These are phyloP conservation scores for Cotesia typhae DNA, from an alignment of 1,140 invertebrate species.

Conservation along the genomic window DNA sequence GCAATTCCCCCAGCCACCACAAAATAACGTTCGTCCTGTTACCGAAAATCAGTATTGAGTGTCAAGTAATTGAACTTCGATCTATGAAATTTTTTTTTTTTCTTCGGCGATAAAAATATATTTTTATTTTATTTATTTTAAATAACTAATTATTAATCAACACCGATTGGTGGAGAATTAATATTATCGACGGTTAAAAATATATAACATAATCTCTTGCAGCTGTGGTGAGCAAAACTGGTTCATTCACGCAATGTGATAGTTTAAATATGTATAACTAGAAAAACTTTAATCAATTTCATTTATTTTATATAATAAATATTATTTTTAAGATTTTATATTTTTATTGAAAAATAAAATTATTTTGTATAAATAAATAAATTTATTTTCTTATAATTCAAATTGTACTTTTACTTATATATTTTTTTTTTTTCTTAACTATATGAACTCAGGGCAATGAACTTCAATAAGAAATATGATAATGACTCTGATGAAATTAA, in stretches of 20 bases:
- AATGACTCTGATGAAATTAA: no score
- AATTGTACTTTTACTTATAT: neutral
- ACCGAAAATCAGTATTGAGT: slow-evolving; percentile 56
- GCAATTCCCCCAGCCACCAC: slow-evolving; percentile 17
- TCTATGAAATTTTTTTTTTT: neutral
- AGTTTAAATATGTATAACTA: slow-evolving; percentile 11
- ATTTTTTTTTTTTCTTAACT: no score
- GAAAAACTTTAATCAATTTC: no score
- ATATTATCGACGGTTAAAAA: neutral
- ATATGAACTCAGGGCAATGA: no score
- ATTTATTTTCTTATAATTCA: neutral
- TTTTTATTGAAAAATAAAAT: slow-evolving; percentile 23
- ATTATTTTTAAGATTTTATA: slow-evolving; percentile 32
- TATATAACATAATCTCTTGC: neutral
- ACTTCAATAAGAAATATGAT: no score
- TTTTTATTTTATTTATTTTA: slow-evolving; percentile 9
- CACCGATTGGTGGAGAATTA: no score
- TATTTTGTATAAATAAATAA: no score
- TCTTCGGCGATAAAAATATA: neutral
- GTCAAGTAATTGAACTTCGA: neutral
- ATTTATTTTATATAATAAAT: slow-evolving; percentile 36
- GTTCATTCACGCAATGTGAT: slow-evolving; percentile 38
- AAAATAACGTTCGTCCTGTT: slow-evolving; percentile 50
- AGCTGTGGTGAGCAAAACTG: slow-evolving; percentile 16
- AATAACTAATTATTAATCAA: slow-evolving; percentile 3